Conservation (phyloP, 2,113 vertebrate genomes). For the Perognathus longimembris region DNA sequence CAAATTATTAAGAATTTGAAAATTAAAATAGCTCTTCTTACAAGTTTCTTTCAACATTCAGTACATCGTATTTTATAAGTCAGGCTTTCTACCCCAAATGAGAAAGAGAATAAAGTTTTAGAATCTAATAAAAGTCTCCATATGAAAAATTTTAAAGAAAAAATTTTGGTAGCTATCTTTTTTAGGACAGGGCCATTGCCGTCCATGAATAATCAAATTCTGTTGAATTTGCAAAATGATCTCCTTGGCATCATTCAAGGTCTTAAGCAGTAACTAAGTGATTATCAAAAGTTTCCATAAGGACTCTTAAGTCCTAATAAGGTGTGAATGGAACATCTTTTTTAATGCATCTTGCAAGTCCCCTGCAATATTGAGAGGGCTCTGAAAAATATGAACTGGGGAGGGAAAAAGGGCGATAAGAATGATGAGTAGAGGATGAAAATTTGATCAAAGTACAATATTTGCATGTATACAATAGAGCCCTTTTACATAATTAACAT, state of each 20-base stretch:
- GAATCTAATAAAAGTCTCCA: neutral
- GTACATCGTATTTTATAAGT: neutral
- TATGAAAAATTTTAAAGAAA: neutral
- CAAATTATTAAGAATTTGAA: neutral
- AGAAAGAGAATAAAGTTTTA: neutral
- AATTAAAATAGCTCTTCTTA: neutral
- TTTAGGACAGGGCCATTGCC: conserved; percentile 4
- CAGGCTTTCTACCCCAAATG: neutral
- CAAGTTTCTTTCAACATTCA: neutral
- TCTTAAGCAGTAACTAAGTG: conserved; percentile 4
- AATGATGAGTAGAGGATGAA: too few relatives aligned
- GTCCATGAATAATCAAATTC: conserved; percentile 45
- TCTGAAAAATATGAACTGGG: neutral
- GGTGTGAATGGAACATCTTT: conserved; percentile 1
- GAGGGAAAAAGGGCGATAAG: too few relatives aligned
- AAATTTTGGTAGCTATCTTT: neutral
- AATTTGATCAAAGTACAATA: too few relatives aligned
- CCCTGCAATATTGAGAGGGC: neutral
- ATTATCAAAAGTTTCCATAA: neutral
- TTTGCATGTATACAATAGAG: too few relatives aligned
- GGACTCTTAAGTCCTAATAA: conserved; percentile 54
- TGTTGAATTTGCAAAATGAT: conserved; percentile 53
- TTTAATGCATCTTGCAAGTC: neutral
- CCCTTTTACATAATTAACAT: too few relatives aligned
- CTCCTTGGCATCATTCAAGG: conserved; percentile 35